A percentile compares a stretch with the other conserved stretches of the same genome.
Conservation (phyloP, 2,888 invertebrate species). For the Theodoxus fluviatilis region DNA sequence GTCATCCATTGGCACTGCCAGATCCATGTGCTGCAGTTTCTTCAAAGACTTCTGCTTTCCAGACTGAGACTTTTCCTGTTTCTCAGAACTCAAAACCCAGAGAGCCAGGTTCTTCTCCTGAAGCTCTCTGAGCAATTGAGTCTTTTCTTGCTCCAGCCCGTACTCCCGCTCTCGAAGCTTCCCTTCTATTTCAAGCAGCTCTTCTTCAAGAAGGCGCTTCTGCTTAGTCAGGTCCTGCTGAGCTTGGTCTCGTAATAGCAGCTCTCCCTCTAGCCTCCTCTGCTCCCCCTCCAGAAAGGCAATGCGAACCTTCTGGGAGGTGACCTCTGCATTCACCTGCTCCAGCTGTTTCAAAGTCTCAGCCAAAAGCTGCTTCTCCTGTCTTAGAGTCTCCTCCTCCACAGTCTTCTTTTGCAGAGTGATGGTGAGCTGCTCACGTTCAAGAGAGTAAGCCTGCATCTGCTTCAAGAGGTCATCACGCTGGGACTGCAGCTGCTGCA, state of each 20-base stretch:
- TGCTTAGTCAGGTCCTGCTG: conserved; percentile 54
- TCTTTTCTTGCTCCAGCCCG: conserved; percentile 48
- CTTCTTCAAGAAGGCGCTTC: conserved; percentile 52
- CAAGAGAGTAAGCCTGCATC: conserved; percentile 39
- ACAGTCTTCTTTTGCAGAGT: conserved; percentile 43
- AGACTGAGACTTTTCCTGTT: no score
- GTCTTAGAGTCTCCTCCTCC: conserved; percentile 46
- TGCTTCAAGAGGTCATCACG: conserved; percentile 49
- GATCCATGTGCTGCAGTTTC: background rate
- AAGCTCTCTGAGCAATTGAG: conserved; percentile 42
- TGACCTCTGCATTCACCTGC: conserved; percentile 44
- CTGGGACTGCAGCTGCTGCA: conserved; percentile 51
- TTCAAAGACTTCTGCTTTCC: no score
- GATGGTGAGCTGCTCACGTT: conserved; percentile 39
- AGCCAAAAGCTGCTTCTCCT: conserved; percentile 47
- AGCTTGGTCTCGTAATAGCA: conserved; percentile 51
- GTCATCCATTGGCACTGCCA: background rate
- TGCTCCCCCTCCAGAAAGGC: conserved; percentile 47
- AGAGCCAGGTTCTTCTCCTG: conserved; percentile 32
- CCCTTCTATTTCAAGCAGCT: conserved; percentile 49
- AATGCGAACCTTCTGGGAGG: conserved; percentile 42
- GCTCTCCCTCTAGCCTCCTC: conserved; percentile 50
- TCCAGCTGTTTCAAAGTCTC: conserved; percentile 49
- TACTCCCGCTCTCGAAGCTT: conserved; percentile 51
- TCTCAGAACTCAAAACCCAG: no score